A percentile compares a stretch with the other conserved stretches of the same genome.
These are phyloP conservation scores for Ochlodes sylvanus DNA, from an alignment of 2,888 invertebrate species.

Conservation along the genomic window DNA sequence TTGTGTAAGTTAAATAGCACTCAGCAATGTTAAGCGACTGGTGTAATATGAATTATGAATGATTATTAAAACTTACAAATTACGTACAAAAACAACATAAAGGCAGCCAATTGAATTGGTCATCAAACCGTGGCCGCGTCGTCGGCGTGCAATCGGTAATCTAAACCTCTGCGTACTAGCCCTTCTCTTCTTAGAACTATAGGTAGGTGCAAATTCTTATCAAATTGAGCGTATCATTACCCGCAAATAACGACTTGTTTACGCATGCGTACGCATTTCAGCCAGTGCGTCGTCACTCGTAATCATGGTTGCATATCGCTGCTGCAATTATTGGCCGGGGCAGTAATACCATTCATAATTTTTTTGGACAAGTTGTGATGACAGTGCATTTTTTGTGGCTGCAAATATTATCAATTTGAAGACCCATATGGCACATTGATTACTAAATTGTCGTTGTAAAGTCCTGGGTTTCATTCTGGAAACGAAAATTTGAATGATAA, in stretches of 20 bases:
- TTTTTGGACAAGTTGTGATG: not conserved
- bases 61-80: too few relatives aligned
- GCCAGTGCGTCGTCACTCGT: slow-evolving; percentile 42
- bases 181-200: not conserved
- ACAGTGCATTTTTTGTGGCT: not conserved
- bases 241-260: slow-evolving; percentile 39
- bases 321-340: slow-evolving; percentile 22
- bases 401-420: too few relatives aligned
- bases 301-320: slow-evolving; percentile 38
- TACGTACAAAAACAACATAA: too few relatives aligned
- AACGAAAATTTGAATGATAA: too few relatives aligned
- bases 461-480: too few relatives aligned
- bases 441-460: too few relatives aligned
- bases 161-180: too few relatives aligned
- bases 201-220: slow-evolving; percentile 46
- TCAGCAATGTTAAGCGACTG: too few relatives aligned
- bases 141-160: not conserved
- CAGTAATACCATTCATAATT: not conserved
- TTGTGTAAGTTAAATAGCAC: too few relatives aligned
- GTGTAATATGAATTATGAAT: too few relatives aligned
- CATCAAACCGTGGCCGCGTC: not conserved
- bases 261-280: slow-evolving; percentile 43
- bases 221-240: slow-evolving; percentile 62
- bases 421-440: too few relatives aligned
- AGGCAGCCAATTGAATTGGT: not conserved